Base-by-base conservation (phyloP, 2,888 invertebrate species). In the Cephus nigrinus region DNA sequence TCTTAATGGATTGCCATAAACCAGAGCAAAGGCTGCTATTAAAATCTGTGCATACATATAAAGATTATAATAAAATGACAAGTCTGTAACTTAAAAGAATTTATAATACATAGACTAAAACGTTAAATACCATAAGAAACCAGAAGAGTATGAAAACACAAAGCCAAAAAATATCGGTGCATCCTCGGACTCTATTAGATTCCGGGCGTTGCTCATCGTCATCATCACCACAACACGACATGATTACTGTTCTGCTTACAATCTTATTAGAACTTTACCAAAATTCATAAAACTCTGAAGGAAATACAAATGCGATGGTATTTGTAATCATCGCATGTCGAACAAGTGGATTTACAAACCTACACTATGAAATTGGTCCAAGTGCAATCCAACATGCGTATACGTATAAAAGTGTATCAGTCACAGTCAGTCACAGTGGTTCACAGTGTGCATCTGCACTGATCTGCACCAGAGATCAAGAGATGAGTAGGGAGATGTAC, bases 111-210 rank as follows among this genome's bases (percentile, higher is more conserved):
- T 71, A 71, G 71, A 55, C 55, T 40, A 23, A 23, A 76, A 82
- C 75, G 76, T 80, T 84, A 88, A 92, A 92, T 93, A 97, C 97
- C 97, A 97, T 95, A 84, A 97, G 92, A 89, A 96, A 94, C 96
- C 96, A 97, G 92, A 97, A 97, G 77, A 95, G 89, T 83, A 97
- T 93, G 89, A 96, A 97, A 87, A 96, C 92, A 88, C 95, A 93
- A 71, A 97, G 93, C 96, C 96, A 97, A 84, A 96, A 93, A 12
- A 96, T 93, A 92, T 97, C 97, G 4, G 97, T 97, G 88, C 97
- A 97, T 76, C 95, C 94, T 90, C 97, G 94, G 78, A 93, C 92
- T 68, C 92, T 93, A 32, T 93, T 93, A 71, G 93, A 92, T 90
- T 94, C 93, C 36, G 84, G 75, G 76, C 84, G 75, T 84, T 86